phyloP scores from a whole-genome alignment of 2,113 vertebrate species.

The Noturus placidus region DNA sequence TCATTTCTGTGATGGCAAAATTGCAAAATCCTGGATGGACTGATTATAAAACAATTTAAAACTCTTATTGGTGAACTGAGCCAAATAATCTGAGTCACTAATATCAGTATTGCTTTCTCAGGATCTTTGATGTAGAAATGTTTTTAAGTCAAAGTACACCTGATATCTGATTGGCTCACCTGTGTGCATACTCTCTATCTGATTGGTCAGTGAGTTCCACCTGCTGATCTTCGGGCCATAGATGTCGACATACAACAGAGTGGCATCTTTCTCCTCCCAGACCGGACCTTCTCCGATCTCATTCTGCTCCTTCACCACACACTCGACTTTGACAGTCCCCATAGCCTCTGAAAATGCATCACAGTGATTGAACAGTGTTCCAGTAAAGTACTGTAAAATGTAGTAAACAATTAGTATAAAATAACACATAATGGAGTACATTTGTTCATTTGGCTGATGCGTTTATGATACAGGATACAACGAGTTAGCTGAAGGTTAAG shows the following conservation, averaged over 20 bases:
- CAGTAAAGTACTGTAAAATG: not conserved
- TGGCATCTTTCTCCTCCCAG: slow-evolving; percentile 83
- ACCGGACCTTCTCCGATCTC: slow-evolving; percentile 84
- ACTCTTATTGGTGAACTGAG: not conserved
- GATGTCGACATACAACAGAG: slow-evolving; percentile 86
- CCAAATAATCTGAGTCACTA: not conserved
- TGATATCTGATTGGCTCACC: slow-evolving; percentile 69
- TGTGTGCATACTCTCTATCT: slow-evolving; percentile 69
- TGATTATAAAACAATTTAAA: not conserved
- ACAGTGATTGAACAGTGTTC: not conserved
- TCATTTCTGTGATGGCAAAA: too few relatives aligned
- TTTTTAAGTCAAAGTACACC: not conserved
- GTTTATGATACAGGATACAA: not conserved
- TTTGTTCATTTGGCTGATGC: too few relatives aligned
- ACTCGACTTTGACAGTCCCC: slow-evolving; percentile 82
- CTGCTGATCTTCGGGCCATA: slow-evolving; percentile 75
- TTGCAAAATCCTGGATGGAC: too few relatives aligned
- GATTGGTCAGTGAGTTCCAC: slow-evolving; percentile 74
- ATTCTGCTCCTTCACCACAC: slow-evolving; percentile 66
- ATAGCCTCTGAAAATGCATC: slow-evolving; percentile 61
- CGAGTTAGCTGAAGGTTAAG: not conserved
- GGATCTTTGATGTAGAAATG: not conserved
- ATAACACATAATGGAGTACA: not conserved
- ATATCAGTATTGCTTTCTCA: not conserved
- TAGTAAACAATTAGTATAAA: too few relatives aligned